These are phyloP conservation scores for Apeira syringaria DNA, from an alignment of 2,888 invertebrate genomes.

Conservation along the genomic window DNA sequence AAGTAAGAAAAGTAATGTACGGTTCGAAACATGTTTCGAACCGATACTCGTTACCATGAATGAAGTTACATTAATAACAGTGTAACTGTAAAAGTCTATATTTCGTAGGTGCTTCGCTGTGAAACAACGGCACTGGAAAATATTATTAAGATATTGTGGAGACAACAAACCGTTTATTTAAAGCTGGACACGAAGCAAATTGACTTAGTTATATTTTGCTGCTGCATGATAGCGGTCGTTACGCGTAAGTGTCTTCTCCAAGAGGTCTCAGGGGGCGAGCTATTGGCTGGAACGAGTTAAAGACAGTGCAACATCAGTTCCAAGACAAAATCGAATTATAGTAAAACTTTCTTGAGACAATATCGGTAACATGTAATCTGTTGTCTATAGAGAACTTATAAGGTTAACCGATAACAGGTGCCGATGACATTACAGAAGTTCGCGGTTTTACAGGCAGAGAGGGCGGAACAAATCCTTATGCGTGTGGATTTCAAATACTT, in stretches of 20 bases:
- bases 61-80: slow-evolving; percentile 10
- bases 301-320: slow-evolving; percentile 48
- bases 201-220: slow-evolving; percentile 43
- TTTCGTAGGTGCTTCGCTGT: slow-evolving; percentile 12
- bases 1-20: too few relatives aligned
- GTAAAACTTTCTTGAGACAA: slow-evolving; percentile 27
- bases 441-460: too few relatives aligned
- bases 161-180: slow-evolving; percentile 34
- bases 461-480: too few relatives aligned
- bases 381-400: slow-evolving; percentile 10
- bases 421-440: too few relatives aligned
- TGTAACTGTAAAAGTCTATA: slow-evolving; percentile 18
- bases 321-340: slow-evolving; percentile 42
- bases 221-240: slow-evolving; percentile 46
- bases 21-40: background rate
- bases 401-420: too few relatives aligned
- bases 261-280: slow-evolving; percentile 49
- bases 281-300: slow-evolving; percentile 51
- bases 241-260: slow-evolving; percentile 44
- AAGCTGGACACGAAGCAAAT: slow-evolving; percentile 40
- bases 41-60: slow-evolving; percentile 5
- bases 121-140: slow-evolving; percentile 14
- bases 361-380: slow-evolving; percentile 26
- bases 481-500: too few relatives aligned
- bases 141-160: slow-evolving; percentile 21